Base-by-base conservation (phyloP, 2,797 vertebrate genomes). In the Rhyacichthys aspro region DNA sequence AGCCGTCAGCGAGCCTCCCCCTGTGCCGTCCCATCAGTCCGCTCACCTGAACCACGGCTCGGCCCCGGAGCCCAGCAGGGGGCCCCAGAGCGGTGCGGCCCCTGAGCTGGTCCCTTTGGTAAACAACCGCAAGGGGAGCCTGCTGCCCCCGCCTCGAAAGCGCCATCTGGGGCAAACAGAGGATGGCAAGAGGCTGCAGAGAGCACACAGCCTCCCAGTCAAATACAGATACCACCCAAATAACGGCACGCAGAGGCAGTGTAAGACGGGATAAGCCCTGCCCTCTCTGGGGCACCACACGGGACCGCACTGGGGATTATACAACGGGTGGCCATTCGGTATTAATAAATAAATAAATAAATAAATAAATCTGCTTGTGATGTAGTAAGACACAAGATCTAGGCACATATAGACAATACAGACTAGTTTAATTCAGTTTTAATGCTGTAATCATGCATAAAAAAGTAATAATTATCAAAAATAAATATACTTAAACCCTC, bases 91-190 rank as follows among this genome's bases (percentile, higher is more conserved):
- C 70, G 23, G 23, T 28, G 23, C 3, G 23, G 65, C 67, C 57
- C 68, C 5, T 59, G 89, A 88, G 78, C 83, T 89, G 0, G 68
- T 92, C 70, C 86, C 89, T 19, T 81, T 90, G 90, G 90, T 94
- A 82, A 95, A 93, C 91, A 94, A 94, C 79, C 90, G 90, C 82
- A 94, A 94, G 84, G 94, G 92, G 74, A 94, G 92, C 79, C 91
- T 94, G 70, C 88, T 92, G 81, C 80, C 90, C 63, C 81, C 89
- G 91, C 78, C 89, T 84, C 84, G 82, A 80, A 70, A 72, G 53
- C 68, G 42, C 55, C 76, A 81, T 88, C 86, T 88, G 83, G 82
- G 83, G 84, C 84, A 86, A 85, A 44, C 76, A 78, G 80, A 80
- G 59, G 86, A 89, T 70, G 78, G 86, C 70, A 78, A 70, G 78